Evolutionary conservation across 2,888 invertebrate species (phyloP).

Genomic region (Rhagonycha lutea): DNA sequence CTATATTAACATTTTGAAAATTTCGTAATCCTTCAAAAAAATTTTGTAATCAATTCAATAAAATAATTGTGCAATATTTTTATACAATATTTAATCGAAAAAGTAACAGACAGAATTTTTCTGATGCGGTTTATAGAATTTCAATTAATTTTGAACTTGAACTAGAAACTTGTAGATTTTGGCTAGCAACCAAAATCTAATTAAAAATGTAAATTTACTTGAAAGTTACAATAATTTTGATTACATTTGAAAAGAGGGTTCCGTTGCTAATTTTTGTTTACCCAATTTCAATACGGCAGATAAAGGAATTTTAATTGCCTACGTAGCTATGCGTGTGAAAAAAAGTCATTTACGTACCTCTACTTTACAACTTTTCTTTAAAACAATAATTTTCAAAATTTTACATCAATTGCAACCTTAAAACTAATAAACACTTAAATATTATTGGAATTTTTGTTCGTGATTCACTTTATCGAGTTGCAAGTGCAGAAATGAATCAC

Average conservation of each 20-base stretch:
- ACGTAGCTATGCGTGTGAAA: not conserved
- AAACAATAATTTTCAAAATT: not conserved
- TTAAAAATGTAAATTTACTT: not conserved
- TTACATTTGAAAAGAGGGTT: not conserved
- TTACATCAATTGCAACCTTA: not conserved
- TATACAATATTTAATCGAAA: not conserved
- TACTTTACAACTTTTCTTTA: not conserved
- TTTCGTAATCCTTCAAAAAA: not conserved
- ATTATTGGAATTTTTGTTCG: not conserved
- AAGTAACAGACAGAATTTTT: not conserved
- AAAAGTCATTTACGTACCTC: not conserved
- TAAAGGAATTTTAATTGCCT: not conserved
- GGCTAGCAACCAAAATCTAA: conserved; percentile 1
- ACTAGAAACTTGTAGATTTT: not conserved
- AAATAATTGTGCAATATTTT: not conserved
- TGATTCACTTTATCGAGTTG: not conserved
- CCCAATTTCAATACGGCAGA: not conserved
- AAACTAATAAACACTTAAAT: not conserved
- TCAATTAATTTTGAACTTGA: conserved; percentile 4
- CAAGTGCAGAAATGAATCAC: not conserved
- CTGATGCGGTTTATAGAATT: not conserved
- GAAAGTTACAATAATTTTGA: not conserved
- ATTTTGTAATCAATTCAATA: not conserved
- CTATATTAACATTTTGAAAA: not conserved
- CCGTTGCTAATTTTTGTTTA: not conserved